Conservation (phyloP, 2,888 invertebrate species). For the Caenorhabditis plicata region DNA sequence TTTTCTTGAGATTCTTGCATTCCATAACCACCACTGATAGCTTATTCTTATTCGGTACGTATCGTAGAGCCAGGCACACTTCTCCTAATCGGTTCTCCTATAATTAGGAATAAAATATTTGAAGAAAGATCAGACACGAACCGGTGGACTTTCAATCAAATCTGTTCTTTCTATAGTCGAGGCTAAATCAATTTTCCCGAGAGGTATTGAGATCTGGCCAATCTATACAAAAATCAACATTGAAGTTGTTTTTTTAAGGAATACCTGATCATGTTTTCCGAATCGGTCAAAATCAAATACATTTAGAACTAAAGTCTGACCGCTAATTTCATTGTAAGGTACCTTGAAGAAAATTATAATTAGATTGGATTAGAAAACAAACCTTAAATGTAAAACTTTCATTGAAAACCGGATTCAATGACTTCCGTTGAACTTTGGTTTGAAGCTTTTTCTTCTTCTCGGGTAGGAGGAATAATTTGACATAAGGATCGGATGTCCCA, state of each 20-base stretch:
- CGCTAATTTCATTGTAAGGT: slow-evolving; percentile 97
- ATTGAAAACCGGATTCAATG: slow-evolving; percentile 94
- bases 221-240: slow-evolving; percentile 45
- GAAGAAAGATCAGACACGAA: slow-evolving; percentile 71
- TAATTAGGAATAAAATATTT: background rate
- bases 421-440: slow-evolving; percentile 87
- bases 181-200: slow-evolving; percentile 95
- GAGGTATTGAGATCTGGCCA: slow-evolving; percentile 74
- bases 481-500: slow-evolving; percentile 95
- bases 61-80: slow-evolving; percentile 98
- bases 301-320: slow-evolving; percentile 96
- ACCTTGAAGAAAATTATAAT: slow-evolving; percentile 71
- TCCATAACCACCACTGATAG: slow-evolving; percentile 97
- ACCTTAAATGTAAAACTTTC: slow-evolving; percentile 98
- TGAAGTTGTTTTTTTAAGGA: background rate
- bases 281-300: slow-evolving; percentile 99
- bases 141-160: slow-evolving; percentile 94
- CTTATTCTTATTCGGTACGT: slow-evolving; percentile 98
- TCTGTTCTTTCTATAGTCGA: slow-evolving; percentile 98
- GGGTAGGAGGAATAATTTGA: slow-evolving; percentile 90
- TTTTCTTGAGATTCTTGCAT: slow-evolving; percentile 98
- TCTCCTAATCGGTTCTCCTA: slow-evolving; percentile 81
- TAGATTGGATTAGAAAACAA: slow-evolving; percentile 51
- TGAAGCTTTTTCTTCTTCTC: slow-evolving; percentile 99
- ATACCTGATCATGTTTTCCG: slow-evolving; percentile 98